These are phyloP conservation scores for Panopea generosa DNA, from an alignment of 2,888 invertebrate species.

Conservation along the genomic window DNA sequence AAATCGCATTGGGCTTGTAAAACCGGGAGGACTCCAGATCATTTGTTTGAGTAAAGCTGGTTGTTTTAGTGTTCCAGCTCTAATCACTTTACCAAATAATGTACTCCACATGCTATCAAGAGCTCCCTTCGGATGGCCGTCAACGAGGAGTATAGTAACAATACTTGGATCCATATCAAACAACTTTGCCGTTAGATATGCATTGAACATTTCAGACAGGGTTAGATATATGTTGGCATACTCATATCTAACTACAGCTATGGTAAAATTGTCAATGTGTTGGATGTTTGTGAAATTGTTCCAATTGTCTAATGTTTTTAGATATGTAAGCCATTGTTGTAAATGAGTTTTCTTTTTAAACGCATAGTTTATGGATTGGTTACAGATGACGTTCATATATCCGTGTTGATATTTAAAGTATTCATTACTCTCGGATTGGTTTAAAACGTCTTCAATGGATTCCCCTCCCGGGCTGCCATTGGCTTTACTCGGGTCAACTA, in stretches of 20 bases:
- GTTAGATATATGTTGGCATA: constrained; percentile 81
- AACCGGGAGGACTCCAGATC: constrained; percentile 79
- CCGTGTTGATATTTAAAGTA: constrained; percentile 63
- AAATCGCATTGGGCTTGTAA: constrained; percentile 78
- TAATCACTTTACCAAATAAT: constrained; percentile 75
- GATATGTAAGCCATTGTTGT: constrained; percentile 43
- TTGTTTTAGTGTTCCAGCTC: constrained; percentile 67
- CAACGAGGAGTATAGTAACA: constrained; percentile 77
- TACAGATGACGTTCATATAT: constrained; percentile 67
- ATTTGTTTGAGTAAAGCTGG: constrained; percentile 67
- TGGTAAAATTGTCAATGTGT: constrained; percentile 28
- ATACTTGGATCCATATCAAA: constrained; percentile 64
- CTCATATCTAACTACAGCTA: constrained; percentile 78
- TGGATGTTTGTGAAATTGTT: constrained; percentile 21
- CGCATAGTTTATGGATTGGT: constrained; percentile 17
- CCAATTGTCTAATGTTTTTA: too few relatives aligned
- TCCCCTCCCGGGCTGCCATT: constrained; percentile 66
- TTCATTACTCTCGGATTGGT: constrained; percentile 69
- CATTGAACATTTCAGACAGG: constrained; percentile 79
- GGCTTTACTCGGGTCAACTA: constrained; percentile 53
- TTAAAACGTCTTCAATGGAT: constrained; percentile 62
- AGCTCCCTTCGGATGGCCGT: constrained; percentile 80
- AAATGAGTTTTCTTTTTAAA: constrained; percentile 58
- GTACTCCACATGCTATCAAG: constrained; percentile 79
- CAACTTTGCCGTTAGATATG: constrained; percentile 69